These are phyloP conservation scores for Gobius niger DNA, from an alignment of 2,113 vertebrate species.

Conservation along the genomic window DNA sequence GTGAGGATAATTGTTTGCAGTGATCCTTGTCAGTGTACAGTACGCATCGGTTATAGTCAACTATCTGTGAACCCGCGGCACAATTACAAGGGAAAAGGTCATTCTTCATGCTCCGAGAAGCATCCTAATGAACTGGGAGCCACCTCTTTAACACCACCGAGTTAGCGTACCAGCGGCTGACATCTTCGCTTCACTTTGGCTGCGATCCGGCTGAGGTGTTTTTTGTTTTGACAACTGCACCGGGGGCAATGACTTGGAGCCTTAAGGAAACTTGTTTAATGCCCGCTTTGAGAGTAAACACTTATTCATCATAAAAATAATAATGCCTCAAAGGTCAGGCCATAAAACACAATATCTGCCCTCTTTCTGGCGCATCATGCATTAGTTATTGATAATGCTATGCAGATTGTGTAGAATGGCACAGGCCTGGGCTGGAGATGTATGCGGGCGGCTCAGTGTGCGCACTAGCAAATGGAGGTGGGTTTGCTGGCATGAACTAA, in stretches of 20 bases:
- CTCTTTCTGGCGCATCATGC: conserved; percentile 66
- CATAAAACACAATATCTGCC: conserved; percentile 82
- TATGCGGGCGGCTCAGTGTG: conserved; percentile 1
- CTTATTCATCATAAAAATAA: conserved; percentile 81
- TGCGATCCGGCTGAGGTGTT: conserved; percentile 49
- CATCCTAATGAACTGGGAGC: conserved; percentile 74
- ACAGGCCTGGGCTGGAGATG: conserved; percentile 19
- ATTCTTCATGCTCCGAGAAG: conserved; percentile 76
- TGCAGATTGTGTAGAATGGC: conserved; percentile 54
- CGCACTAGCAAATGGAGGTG: background rate
- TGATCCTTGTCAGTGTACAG: conserved; percentile 71
- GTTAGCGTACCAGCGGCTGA: conserved; percentile 48
- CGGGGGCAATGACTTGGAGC: conserved; percentile 53
- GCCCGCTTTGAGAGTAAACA: conserved; percentile 70
- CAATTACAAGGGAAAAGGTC: conserved; percentile 75
- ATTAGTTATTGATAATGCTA: conserved; percentile 71
- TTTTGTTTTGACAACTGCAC: conserved; percentile 58
- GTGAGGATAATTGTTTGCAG: conserved; percentile 76
- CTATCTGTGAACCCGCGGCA: conserved; percentile 66
- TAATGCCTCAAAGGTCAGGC: conserved; percentile 83
- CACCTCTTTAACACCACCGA: conserved; percentile 70
- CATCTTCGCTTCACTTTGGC: conserved; percentile 47
- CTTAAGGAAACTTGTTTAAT: conserved; percentile 66
- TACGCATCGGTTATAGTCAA: conserved; percentile 67
- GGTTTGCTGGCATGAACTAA: background rate